Evolutionary conservation across 2,888 invertebrate species (phyloP), one percentile per base, ranked within the genome.

Genomic region (Raillietiella orientalis): DNA sequence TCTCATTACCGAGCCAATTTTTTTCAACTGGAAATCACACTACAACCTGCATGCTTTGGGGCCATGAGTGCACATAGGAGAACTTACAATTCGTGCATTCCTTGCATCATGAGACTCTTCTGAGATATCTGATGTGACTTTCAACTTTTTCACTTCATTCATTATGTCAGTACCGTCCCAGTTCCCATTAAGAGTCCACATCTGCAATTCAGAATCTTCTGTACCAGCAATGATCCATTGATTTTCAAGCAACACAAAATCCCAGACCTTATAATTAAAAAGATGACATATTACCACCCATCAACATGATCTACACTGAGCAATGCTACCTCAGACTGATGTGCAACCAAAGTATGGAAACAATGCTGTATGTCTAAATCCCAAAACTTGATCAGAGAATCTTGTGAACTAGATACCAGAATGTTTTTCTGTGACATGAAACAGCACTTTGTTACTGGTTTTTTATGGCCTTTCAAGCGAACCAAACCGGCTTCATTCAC

Each of bases 331-430:
- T 52, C 52, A 31, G 44, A 43, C 16, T 44, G 37, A 32, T 48
- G 49, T 22, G 77, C 84, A 21, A 75, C 65, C 25, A 96, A 52
- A 3, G 93, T 93, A 45, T 74, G 75, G 40, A 93, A 93, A 45
- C 90, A 93, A 40, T 79, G 72, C 38, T 82, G 72, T 4, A 79
- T 79, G 35, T 74, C 69, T 34, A 93, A 53, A 45, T 93, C 79
- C 93, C 93, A 96, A 44, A 96, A 79, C 46, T 90, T 93, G 1
- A 96, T 61, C 43, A 72, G 72, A 5, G 72, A 71, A 44, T 96
- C 96, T 45, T 79, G 84, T 0, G 87, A 84, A 19, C 69, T 60
- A 37, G 72, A 69, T 5, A 79, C 54, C 5, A 77, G 44, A 14
- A 6, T 4, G 4, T 6, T 19, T 19, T 19, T 19, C 6, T n/a